Evolutionary conservation across 2,888 invertebrate species (phyloP).

Genomic region (Thalpophila matura): DNA sequence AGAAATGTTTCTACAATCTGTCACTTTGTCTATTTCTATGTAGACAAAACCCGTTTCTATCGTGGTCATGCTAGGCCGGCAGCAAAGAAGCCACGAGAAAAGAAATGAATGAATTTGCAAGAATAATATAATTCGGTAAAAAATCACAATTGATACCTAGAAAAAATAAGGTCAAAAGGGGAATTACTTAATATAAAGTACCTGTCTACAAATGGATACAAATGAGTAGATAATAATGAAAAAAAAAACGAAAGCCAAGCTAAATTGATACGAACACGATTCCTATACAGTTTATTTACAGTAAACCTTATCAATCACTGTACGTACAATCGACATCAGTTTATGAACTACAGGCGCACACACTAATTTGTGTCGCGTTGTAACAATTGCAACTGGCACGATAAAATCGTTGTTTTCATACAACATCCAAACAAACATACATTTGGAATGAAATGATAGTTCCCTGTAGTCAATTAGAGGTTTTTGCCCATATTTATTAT

Average conservation of each 20-base stretch:
- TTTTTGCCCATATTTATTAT: background rate
- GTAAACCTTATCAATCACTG: slow-evolving; percentile 18
- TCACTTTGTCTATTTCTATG: too few relatives aligned
- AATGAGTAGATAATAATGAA: too few relatives aligned
- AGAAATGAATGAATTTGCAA: too few relatives aligned
- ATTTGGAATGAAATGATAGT: slow-evolving; percentile 28
- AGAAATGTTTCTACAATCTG: too few relatives aligned
- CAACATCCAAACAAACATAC: slow-evolving; percentile 16
- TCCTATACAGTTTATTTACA: slow-evolving; percentile 24
- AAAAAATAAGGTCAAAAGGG: too few relatives aligned
- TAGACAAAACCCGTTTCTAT: too few relatives aligned
- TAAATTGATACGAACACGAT: slow-evolving; percentile 6
- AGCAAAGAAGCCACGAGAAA: too few relatives aligned
- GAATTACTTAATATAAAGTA: too few relatives aligned
- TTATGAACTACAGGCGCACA: slow-evolving; percentile 23
- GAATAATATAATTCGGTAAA: too few relatives aligned
- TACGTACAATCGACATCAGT: slow-evolving; percentile 25
- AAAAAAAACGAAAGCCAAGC: background rate
- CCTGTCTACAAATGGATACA: too few relatives aligned
- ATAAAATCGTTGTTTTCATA: slow-evolving; percentile 40
- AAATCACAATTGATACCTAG: background rate
- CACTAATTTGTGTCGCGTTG: slow-evolving; percentile 36
- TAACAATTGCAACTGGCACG: slow-evolving; percentile 10
- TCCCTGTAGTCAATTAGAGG: background rate
- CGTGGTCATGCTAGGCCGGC: too few relatives aligned